A percentile compares a stretch with the other conserved stretches of the same genome.
phyloP scores from a whole-genome alignment of 2,113 vertebrate species.

The Machaerirhynchus nigripectus region DNA sequence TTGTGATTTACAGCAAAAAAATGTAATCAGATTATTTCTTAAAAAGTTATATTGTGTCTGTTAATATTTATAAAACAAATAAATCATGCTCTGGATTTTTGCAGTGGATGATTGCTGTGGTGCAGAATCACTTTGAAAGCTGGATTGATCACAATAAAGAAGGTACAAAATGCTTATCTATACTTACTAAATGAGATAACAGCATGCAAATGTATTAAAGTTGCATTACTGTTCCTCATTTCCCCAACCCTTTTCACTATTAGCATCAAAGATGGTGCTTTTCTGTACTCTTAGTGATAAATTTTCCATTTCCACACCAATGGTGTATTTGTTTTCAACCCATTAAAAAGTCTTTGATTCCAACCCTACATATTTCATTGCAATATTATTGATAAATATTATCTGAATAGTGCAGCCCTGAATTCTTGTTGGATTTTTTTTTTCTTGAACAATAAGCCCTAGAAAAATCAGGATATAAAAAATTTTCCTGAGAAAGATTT shows the following conservation, averaged over 20 bases:
- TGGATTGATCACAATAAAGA: neutral
- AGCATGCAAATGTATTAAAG: neutral
- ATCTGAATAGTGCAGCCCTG: neutral
- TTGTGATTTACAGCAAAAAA: neutral
- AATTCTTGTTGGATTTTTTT: neutral
- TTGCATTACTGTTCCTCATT: neutral
- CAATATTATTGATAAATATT: neutral
- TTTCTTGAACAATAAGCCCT: neutral
- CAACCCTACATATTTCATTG: neutral
- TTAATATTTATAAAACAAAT: slow-evolving; percentile 42
- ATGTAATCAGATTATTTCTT: slow-evolving; percentile 13
- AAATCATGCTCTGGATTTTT: neutral
- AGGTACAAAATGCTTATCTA: neutral
- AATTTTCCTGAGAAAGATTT: neutral
- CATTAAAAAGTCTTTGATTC: neutral
- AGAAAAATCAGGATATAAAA: neutral
- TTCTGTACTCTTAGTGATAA: neutral
- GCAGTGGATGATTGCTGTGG: neutral
- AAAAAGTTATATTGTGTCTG: neutral
- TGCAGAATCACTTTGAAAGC: neutral
- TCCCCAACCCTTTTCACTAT: neutral
- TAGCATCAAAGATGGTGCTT: neutral
- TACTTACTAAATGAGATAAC: neutral
- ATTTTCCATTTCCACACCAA: neutral
- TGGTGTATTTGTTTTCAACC: neutral